Conservation (phyloP, 2,113 vertebrate genomes). For the Otocyon megalotis region DNA sequence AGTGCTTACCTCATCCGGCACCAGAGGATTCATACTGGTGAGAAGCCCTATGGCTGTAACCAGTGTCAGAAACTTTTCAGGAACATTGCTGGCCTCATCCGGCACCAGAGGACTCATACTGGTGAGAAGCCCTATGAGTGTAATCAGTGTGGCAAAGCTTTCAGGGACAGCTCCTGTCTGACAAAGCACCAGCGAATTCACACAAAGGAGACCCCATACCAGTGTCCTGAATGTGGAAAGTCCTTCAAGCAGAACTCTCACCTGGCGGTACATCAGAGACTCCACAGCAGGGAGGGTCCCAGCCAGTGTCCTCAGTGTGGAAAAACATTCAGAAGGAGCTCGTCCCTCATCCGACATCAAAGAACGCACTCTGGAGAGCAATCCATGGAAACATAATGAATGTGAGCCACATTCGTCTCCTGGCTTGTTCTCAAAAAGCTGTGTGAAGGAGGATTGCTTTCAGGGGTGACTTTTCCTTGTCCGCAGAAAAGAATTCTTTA, state of each 20-base stretch:
- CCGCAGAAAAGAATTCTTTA: neutral
- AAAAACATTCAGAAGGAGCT: constrained; percentile 72
- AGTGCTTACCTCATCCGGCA: constrained; percentile 85
- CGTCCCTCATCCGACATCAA: constrained; percentile 76
- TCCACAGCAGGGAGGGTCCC: constrained; percentile 54
- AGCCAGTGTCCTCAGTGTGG: constrained; percentile 77
- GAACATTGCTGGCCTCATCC: constrained; percentile 82
- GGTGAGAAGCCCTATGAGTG: constrained; percentile 85
- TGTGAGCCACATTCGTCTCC: rapidly evolving
- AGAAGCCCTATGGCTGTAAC: constrained; percentile 85
- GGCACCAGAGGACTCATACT: constrained; percentile 85
- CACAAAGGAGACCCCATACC: constrained; percentile 81
- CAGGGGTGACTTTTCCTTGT: neutral
- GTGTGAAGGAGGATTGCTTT: neutral
- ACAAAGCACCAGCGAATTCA: constrained; percentile 83
- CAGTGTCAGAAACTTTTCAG: constrained; percentile 85
- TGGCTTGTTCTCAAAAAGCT: neutral
- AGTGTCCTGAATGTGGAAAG: constrained; percentile 79
- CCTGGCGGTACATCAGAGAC: constrained; percentile 66
- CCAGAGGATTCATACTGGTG: constrained; percentile 84
- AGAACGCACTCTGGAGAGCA: constrained; percentile 71
- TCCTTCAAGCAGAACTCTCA: constrained; percentile 81
- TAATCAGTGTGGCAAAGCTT: constrained; percentile 84
- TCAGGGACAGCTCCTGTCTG: constrained; percentile 84
- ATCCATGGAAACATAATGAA: neutral